Evolutionary conservation across 2,113 vertebrate genomes (phyloP), one percentile per base, ranked within the genome.

Genomic region (Pteronura brasiliensis): DNA sequence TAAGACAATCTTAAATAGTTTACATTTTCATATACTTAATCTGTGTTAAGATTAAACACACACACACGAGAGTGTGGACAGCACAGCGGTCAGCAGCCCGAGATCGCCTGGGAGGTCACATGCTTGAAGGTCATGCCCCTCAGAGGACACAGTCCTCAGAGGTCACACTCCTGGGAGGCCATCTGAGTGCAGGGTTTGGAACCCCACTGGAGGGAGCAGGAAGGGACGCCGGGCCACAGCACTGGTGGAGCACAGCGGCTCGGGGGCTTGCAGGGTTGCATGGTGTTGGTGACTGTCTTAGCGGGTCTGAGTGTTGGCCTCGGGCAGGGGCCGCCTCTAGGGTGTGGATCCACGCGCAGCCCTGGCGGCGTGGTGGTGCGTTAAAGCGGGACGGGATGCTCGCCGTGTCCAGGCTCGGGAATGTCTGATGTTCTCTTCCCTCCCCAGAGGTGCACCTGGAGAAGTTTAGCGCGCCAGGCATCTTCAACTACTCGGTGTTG

Each of bases 401-500:
- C 7, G 1, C 39, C 7, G 3, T 5, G 2, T 6, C 25, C 3
- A 1, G 27, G 90, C 81, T 36, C 74, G 27, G 5, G 52, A 14
- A 4, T 61, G 0, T 82, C 90, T 94, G 55, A 69, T 31, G 44
- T 0, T 1, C 96, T 61, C 27, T 21, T 31, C 34, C 21, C 9
- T 80, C 57, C 85, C 92, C 99, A 99, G 99, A 99, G 96, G 98
- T 99, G 94, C 98, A 98, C 82, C 97, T 99, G 97, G 93, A 99
- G 96, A 99, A 99, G 98, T 99, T 99, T 97, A 99, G 99, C 0
- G 99, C 99, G 97, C 98, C 99, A 0, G 99, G 98, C 65, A 98
- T 99, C 97, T 99, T 98, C 95, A 99, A 99, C 98, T 99, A 99
- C 98, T 99, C 99, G 2, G 99, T 99, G 1, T 95, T 99, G 97